These are phyloP conservation scores for Subacronicta megacephala DNA, from an alignment of 2,888 invertebrate species.

Conservation along the genomic window DNA sequence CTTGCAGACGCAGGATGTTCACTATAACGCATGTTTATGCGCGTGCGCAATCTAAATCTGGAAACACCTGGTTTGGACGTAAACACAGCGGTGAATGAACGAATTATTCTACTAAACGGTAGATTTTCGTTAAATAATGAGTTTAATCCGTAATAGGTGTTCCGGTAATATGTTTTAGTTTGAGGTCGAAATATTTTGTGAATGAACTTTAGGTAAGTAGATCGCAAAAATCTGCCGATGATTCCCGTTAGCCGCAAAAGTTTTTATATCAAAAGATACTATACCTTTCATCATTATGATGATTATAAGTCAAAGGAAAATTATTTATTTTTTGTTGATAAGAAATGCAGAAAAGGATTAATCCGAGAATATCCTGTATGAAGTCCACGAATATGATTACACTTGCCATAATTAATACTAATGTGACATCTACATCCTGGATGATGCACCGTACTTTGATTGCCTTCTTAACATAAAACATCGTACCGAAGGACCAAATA, in stretches of 20 bases:
- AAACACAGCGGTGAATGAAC: slow-evolving; percentile 45
- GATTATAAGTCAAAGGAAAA: no score
- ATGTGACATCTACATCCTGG: slow-evolving; percentile 32
- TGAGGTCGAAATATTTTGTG: neutral
- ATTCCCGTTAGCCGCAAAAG: no score
- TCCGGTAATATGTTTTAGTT: neutral
- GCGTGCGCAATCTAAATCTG: slow-evolving; percentile 48
- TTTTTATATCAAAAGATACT: no score
- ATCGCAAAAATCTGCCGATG: no score
- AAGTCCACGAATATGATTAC: slow-evolving; percentile 31
- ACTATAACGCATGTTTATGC: slow-evolving; percentile 59
- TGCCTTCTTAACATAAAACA: slow-evolving; percentile 12
- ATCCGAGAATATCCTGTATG: neutral
- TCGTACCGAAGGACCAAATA: slow-evolving; percentile 18
- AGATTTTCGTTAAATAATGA: slow-evolving; percentile 26
- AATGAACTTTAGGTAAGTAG: no score
- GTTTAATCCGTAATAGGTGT: slow-evolving; percentile 23
- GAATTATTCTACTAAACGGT: slow-evolving; percentile 28
- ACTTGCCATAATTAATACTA: slow-evolving; percentile 38
- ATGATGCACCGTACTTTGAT: slow-evolving; percentile 22
- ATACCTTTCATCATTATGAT: no score
- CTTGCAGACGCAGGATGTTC: slow-evolving; percentile 58
- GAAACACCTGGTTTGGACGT: slow-evolving; percentile 48
- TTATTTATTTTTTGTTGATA: neutral
- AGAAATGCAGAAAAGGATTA: neutral